These are phyloP conservation scores for Seira musarum DNA, from an alignment of 2,888 invertebrate genomes.

Conservation along the genomic window DNA sequence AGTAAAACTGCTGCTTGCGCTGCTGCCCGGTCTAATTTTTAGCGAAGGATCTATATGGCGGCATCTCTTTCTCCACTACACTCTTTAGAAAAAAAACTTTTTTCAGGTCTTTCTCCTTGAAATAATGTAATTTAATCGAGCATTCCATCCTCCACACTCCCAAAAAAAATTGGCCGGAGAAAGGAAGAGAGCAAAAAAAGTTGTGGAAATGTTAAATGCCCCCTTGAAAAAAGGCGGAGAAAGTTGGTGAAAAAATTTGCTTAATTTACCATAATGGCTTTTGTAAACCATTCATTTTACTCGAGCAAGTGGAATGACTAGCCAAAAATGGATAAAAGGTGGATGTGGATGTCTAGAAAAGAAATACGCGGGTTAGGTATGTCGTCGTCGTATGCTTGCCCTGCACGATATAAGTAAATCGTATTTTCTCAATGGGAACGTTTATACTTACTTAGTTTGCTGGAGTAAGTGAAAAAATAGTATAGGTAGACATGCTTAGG, in stretches of 20 bases:
- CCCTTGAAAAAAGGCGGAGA: conserved; percentile 13
- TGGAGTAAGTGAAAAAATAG: too few species aligned
- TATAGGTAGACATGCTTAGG: too few species aligned
- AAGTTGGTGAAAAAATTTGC: conserved; percentile 27
- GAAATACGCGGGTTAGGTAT: too few species aligned
- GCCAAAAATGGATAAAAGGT: conserved; percentile 2
- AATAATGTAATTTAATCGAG: conserved; percentile 41
- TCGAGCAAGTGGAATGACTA: conserved; percentile 10
- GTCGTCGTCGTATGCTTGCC: too few species aligned
- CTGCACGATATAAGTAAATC: too few species aligned
- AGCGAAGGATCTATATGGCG: too few species aligned
- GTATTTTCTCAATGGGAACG: too few species aligned
- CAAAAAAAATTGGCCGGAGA: background rate
- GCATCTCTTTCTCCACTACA: background rate
- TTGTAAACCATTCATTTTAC: conserved; percentile 32
- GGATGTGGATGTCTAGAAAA: too few species aligned
- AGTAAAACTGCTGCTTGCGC: too few species aligned
- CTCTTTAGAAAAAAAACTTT: background rate
- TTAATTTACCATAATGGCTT: conserved; percentile 48
- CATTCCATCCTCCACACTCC: conserved; percentile 14
- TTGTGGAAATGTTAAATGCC: conserved; percentile 36
- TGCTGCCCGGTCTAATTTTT: too few species aligned
- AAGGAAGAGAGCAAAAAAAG: conserved; percentile 13
- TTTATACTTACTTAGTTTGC: too few species aligned
- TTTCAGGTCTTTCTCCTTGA: background rate